phyloP scores from a whole-genome alignment of 2,888 invertebrate species.

The Pycnomerus fuliginosus region DNA sequence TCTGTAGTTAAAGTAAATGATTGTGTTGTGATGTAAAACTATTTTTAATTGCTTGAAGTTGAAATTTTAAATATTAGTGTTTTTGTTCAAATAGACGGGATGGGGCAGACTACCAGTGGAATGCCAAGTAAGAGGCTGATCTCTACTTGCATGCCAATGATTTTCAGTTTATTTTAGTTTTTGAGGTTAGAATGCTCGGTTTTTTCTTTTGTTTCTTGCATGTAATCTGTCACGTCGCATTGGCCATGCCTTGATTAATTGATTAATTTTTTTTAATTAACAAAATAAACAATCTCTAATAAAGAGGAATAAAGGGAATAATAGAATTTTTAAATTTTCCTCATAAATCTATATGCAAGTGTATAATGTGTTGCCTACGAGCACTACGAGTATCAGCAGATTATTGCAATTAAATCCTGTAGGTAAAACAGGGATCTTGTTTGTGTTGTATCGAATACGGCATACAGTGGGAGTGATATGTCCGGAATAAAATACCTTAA shows the following conservation, averaged over 20 bases:
- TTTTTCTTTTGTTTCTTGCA: too few relatives aligned
- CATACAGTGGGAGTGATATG: too few relatives aligned
- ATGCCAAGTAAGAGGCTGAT: conserved; percentile 35
- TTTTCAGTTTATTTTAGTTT: conserved; percentile 5
- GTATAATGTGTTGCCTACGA: conserved; percentile 1
- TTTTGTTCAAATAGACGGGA: conserved; percentile 19
- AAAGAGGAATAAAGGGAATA: not conserved
- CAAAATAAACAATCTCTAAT: too few relatives aligned
- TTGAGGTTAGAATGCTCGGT: conserved; percentile 22
- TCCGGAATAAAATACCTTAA: too few relatives aligned
- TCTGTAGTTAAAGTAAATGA: not conserved
- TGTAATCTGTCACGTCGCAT: too few relatives aligned
- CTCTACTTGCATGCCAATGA: conserved; percentile 1
- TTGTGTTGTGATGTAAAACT: conserved; percentile 7
- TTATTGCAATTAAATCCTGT: too few relatives aligned
- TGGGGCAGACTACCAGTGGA: conserved; percentile 40
- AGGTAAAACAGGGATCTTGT: too few relatives aligned
- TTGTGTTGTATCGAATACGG: too few relatives aligned
- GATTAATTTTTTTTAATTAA: too few relatives aligned
- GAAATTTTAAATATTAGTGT: not conserved
- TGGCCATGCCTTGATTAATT: too few relatives aligned
- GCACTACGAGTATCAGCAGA: too few relatives aligned
- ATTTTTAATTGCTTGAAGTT: conserved; percentile 11
- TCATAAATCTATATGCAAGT: not conserved
- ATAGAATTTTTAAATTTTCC: not conserved